Base-by-base conservation (phyloP, 1,140 invertebrate genomes). In the Brachionus plicatilis region DNA sequence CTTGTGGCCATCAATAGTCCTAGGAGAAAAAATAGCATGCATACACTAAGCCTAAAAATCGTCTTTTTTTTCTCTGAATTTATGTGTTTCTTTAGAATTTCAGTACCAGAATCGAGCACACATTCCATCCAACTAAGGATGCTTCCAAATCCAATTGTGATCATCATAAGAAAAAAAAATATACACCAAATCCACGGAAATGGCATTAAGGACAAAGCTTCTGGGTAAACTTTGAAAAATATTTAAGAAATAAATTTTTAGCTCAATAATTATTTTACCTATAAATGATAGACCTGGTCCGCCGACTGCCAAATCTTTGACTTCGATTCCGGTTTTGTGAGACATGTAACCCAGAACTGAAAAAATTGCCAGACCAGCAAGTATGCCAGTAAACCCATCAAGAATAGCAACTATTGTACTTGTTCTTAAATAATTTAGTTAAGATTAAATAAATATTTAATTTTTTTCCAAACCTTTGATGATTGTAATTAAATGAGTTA, bases 101-200 rank as follows among this genome's bases (percentile, higher is more conserved):
- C 82, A 11, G 53, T 84, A 50, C 43, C 29, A 33, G 82, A 70
- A 24, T 68, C 60, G 4, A 84, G n/a, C 3, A 84, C 66, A 75
- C 60, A 70, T 47, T 84, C 82, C 60, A 84, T 84, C 60, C 60
- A 70, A 29, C 45, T 53, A 50, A 84, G 68, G 1, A 70, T 47
- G 33, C 66, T 75, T 50, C 83, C 92, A 17, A 93, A 87, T 24
- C 93, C 97, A 60, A 99, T 91, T 0, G 96, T 97, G 80, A 98
- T 95, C 33, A 99, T 92, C 96, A 99, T 98, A 45, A 98, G 91
- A 89, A 99, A 99, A 91, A 99, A 99, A 47, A 99, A 94, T 80
- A 97, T 93, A 0, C 95, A 95, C 96, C 96, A 99, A 87, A 98
- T 94, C 0, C 94, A 93, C 0, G 95, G 95, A n/a, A 94, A 94